Percentiles rank a stretch among this genome's conserved stretches.
phyloP scores from a whole-genome alignment of 2,113 vertebrate species.

The Lasiurus borealis region DNA sequence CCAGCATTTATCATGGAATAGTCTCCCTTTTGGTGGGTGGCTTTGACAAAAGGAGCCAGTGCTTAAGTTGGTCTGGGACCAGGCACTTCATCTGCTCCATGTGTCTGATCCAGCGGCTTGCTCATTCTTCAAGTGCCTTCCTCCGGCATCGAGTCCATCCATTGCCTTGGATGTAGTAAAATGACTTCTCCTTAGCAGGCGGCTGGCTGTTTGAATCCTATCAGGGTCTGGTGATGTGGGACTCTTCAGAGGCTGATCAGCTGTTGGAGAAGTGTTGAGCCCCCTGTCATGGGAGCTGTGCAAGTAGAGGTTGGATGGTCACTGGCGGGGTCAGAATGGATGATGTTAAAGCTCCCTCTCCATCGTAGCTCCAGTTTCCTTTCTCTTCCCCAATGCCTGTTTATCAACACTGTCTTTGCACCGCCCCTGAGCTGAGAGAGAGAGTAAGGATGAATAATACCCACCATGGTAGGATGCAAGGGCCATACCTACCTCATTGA shows the following conservation, averaged over 20 bases:
- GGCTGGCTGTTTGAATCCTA: neutral
- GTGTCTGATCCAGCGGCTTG: neutral
- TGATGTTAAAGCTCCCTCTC: neutral
- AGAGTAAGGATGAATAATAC: neutral
- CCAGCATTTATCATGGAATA: constrained; percentile 1
- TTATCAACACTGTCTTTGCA: neutral
- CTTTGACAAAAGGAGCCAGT: constrained; percentile 59
- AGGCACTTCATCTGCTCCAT: constrained; percentile 35
- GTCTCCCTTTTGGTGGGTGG: constrained; percentile 31
- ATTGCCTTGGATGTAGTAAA: neutral
- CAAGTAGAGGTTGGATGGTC: neutral
- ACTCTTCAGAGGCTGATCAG: neutral
- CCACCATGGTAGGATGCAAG: too few species aligned
- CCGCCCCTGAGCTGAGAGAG: neutral
- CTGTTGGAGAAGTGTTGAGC: neutral
- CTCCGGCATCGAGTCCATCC: neutral
- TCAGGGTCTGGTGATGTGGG: neutral
- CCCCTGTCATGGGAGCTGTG: fast-evolving
- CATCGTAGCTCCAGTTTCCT: neutral
- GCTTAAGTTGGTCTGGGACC: constrained; percentile 31
- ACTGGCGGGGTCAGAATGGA: neutral
- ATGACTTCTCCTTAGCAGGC: constrained; percentile 11
- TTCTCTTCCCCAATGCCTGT: neutral
- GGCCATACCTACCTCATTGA: neutral
- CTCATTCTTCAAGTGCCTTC: constrained; percentile 57